phyloP scores from a whole-genome alignment of 2,797 vertebrate species.

The Eidolon dupreanum region DNA sequence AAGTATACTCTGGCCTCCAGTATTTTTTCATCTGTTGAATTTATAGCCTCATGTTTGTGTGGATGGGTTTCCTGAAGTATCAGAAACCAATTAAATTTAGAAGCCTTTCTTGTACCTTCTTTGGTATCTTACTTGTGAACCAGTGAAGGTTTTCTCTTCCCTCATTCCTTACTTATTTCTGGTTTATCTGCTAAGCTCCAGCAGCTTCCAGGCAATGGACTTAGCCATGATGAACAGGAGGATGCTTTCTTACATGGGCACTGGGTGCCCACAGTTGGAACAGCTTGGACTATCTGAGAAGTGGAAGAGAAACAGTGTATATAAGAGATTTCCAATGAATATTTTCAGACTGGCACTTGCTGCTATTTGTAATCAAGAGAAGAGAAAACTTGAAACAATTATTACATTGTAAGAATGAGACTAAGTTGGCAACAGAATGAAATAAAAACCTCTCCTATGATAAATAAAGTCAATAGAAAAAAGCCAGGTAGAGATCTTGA shows the following conservation, averaged over 20 bases:
- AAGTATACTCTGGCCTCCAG: accelerated
- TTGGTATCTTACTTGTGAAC: background rate
- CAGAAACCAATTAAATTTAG: background rate
- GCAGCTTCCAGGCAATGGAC: background rate
- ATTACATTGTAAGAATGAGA: background rate
- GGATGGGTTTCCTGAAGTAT: background rate
- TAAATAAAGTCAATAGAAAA: background rate
- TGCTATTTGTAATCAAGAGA: background rate
- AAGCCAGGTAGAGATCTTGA: background rate
- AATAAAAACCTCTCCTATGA: background rate
- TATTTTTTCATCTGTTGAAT: background rate
- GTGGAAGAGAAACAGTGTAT: background rate
- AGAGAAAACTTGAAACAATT: background rate
- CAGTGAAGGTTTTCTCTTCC: background rate
- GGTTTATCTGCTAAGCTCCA: background rate
- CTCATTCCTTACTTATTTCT: background rate
- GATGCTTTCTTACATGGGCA: background rate
- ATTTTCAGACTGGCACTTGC: background rate
- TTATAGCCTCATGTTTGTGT: background rate
- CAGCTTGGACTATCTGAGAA: background rate
- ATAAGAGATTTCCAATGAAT: background rate
- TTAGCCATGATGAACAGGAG: background rate
- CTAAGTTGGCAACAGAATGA: background rate
- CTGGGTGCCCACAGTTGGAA: background rate
- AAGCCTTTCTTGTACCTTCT: background rate